Percentiles rank a stretch among this genome's conserved stretches.
Conservation (phyloP, 2,113 vertebrate genomes). For the Oenanthe oenanthe region DNA sequence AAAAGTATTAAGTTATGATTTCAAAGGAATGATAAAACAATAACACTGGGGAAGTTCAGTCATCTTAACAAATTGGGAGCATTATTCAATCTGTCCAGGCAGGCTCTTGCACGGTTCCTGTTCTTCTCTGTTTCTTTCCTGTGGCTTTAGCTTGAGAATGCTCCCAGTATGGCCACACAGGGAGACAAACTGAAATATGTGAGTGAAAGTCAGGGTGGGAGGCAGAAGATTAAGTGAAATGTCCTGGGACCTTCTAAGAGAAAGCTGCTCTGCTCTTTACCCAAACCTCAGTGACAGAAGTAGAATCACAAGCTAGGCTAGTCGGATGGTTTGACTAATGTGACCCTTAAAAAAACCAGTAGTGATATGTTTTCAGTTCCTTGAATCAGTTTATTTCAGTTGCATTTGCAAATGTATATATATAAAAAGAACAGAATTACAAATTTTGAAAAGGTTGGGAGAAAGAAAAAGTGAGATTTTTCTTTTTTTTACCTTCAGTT, state of each 20-base stretch:
- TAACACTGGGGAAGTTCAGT: neutral
- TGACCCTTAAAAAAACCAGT: neutral
- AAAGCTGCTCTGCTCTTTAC: neutral
- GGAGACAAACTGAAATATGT: conserved; percentile 33
- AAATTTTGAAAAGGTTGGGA: neutral
- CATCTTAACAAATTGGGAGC: conserved; percentile 29
- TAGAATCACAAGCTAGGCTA: neutral
- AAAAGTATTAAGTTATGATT: conserved; percentile 25
- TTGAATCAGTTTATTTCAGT: neutral
- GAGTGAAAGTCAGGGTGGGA: neutral
- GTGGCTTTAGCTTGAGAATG: conserved; percentile 24
- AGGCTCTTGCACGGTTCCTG: neutral
- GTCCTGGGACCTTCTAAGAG: neutral
- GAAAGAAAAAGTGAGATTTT: neutral
- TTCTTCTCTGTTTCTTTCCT: conserved; percentile 51
- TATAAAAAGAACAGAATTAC: neutral
- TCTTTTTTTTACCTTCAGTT: neutral
- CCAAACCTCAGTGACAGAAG: neutral
- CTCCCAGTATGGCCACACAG: conserved; percentile 45
- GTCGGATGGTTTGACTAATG: neutral
- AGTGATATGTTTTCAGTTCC: neutral
- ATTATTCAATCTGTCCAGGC: conserved; percentile 45
- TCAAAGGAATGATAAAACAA: conserved; percentile 25
- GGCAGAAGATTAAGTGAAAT: conserved; percentile 18
- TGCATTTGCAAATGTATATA: neutral